Evolutionary conservation across 2,797 vertebrate species (phyloP).

Genomic region (Centroberyx gerrardi): DNA sequence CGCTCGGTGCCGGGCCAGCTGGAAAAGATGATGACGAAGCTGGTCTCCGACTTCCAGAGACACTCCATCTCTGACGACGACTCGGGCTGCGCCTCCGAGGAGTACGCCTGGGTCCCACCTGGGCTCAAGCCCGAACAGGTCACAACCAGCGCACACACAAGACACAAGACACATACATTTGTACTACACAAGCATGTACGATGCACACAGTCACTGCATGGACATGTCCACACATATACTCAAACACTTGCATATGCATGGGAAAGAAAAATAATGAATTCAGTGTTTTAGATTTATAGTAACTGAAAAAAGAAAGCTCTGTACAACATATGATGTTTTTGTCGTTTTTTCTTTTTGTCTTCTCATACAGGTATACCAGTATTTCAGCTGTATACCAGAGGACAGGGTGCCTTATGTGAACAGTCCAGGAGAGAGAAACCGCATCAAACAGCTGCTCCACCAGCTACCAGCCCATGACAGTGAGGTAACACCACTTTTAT

Average conservation of each 20-base stretch:
- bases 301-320: conserved; percentile 13
- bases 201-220: conserved; percentile 1
- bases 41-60: conserved; percentile 92
- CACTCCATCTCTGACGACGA: conserved; percentile 93
- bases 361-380: conserved; percentile 93
- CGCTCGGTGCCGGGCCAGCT: conserved; percentile 88
- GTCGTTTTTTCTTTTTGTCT: conserved; percentile 20
- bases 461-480: conserved; percentile 98
- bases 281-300: conserved; percentile 31
- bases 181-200: background rate
- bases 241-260: conserved; percentile 2
- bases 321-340: background rate
- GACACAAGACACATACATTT: conserved; percentile 21
- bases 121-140: conserved; percentile 96
- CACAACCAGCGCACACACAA: conserved; percentile 34
- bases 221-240: conserved; percentile 47
- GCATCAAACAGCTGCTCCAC: conserved; percentile 97
- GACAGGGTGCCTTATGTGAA: conserved; percentile 98
- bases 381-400: conserved; percentile 98
- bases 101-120: conserved; percentile 94
- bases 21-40: conserved; percentile 92
- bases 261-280: background rate
- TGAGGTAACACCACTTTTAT: conserved; percentile 87
- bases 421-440: conserved; percentile 95
- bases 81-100: conserved; percentile 93